Percentiles rank a stretch among this genome's conserved stretches.
Conservation (phyloP, 2,797 vertebrate genomes). For the Danio kyathit region DNA sequence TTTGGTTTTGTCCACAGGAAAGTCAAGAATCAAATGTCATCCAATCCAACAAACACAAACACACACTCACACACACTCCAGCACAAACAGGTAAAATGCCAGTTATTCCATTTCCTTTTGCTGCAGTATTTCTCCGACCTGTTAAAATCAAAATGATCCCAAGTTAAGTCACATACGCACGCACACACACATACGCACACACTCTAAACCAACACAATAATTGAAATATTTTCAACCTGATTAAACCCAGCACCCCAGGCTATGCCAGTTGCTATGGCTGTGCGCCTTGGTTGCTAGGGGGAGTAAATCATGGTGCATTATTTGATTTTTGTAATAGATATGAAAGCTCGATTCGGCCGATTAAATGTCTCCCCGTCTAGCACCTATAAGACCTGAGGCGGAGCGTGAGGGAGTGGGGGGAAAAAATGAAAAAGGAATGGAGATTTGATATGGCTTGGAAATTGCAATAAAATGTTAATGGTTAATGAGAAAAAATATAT, state of each 20-base stretch:
- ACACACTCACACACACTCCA: conserved; percentile 20
- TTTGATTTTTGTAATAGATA: conserved; percentile 99
- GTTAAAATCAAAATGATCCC: conserved; percentile 99
- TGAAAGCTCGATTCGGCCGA: conserved; percentile 99
- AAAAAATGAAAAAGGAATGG: conserved; percentile 39
- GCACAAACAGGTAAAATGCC: conserved; percentile 24
- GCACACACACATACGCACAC: conserved; percentile 63
- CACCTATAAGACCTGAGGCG: conserved; percentile 78
- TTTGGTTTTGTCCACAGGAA: conserved; percentile 29
- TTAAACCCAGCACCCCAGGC: conserved; percentile 96
- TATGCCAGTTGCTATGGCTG: conserved; percentile 99
- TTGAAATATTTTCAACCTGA: conserved; percentile 99
- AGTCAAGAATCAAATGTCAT: conserved; percentile 48
- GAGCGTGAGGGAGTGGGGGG: conserved; percentile 8
- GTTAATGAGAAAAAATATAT: conserved; percentile 31
- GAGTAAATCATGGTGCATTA: conserved; percentile 99
- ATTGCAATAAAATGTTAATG: conserved; percentile 51
- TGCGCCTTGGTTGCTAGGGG: conserved; percentile 99
- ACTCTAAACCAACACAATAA: conserved; percentile 99
- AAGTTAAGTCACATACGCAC: conserved; percentile 87
- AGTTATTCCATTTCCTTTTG: conserved; percentile 93
- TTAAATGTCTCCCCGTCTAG: conserved; percentile 99
- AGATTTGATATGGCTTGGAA: conserved; percentile 37
- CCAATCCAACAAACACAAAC: conserved; percentile 22
- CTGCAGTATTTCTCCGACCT: conserved; percentile 97